Conservation (phyloP, 2,113 vertebrate genomes). For the Polypterus bichir region DNA sequence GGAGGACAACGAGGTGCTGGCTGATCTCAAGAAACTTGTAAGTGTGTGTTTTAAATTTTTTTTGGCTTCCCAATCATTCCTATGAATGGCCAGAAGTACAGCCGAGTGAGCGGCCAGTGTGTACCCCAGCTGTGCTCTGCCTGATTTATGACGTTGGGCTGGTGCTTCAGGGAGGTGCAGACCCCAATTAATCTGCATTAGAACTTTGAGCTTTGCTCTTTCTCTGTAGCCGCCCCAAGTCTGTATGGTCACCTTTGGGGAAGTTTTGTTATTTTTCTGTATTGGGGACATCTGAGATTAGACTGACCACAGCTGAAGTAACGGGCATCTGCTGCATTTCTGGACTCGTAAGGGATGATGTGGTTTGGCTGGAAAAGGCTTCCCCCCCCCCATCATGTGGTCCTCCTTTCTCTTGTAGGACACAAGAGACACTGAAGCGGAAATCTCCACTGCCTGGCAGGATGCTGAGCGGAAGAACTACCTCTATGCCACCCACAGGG, state of each 20-base stretch:
- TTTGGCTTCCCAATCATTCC: background rate
- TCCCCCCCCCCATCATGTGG: background rate
- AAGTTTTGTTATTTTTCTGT: too few relatives aligned
- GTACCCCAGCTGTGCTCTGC: background rate
- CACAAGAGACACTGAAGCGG: conserved; percentile 19
- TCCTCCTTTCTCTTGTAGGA: conserved; percentile 28
- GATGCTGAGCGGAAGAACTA: conserved; percentile 55
- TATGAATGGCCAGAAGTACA: too few relatives aligned
- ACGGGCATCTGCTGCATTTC: too few relatives aligned
- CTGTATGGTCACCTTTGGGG: too few relatives aligned
- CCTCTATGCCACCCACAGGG: conserved; percentile 55
- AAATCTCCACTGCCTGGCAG: conserved; percentile 56
- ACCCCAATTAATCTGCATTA: background rate
- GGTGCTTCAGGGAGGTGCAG: background rate
- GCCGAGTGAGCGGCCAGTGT: background rate
- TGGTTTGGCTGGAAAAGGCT: background rate
- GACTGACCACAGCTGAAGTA: background rate
- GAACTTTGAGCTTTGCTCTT: background rate
- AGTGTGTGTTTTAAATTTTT: background rate
- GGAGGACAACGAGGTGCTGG: conserved; percentile 33
- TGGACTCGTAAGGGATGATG: background rate
- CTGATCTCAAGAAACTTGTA: conserved; percentile 45
- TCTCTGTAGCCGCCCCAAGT: background rate
- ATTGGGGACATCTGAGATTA: background rate
- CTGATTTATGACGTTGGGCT: background rate